Base-by-base conservation (phyloP, 2,888 invertebrate genomes). In the Drosophila paramelanica region DNA sequence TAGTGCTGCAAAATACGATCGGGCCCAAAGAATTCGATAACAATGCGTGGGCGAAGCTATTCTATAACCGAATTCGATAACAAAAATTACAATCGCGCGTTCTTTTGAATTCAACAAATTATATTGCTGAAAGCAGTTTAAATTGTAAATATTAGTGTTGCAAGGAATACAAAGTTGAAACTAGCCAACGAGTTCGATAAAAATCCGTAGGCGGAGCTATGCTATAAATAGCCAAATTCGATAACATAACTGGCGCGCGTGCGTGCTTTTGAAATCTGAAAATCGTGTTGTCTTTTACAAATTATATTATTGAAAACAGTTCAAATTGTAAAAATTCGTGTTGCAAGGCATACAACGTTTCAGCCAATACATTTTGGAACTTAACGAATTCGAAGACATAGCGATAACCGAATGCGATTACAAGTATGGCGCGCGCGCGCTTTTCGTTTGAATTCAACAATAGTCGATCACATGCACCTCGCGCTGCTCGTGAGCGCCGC, bases 141-240 rank as follows among this genome's bases (percentile, higher is more conserved):
- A 70, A 62, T 56, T 47, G 31, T 45, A 36, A 46, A 51, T 55
- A 41, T 57, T 45, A 52, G 61, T 46, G 53, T 53, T 55, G 53
- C 38, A 67, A 57, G 41, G 66, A 46, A 10, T 53, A 17, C n/a
- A 27, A 33, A 41, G 10, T n/a, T 36, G 36, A 36, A 38, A 6
- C 2, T 41, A 8, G 41, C 2, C 5, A 4, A 14, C 17, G 43
- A 23, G 23, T 3, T 49, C 20, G 25, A 49, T 7, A 33, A 20
- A 11, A 33, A 5, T 17, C 2, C 10, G 5, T 42, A 20, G 1
- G 10, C 20, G 5, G 11, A 17, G 20, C 33, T 33, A 0, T 33
- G 33, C 33, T 1, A 33, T 33, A 17, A 17, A 17, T 17, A 11
- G 11, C 33, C 20, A 31, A 20, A 17, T 42, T 36, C 55, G 36